Evolutionary conservation across 2,113 vertebrate genomes (phyloP), one percentile per base, ranked within the genome.

Genomic region (Chroicocephalus ridibundus): DNA sequence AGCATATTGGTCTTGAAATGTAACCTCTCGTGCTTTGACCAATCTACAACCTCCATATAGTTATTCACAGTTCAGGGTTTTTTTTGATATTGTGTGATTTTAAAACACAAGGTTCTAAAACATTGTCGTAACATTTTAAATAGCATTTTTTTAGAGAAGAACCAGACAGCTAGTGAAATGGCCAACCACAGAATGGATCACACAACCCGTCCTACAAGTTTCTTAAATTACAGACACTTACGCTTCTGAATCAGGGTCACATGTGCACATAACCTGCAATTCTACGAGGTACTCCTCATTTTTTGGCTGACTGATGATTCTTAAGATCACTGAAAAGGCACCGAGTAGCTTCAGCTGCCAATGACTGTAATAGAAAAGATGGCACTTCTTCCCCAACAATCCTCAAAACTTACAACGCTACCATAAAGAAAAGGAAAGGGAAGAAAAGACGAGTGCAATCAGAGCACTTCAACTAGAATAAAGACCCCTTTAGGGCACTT

Each of bases 161-260:
- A 74, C 13, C 32, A 60, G n/a, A 26, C 71, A 79, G 51, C 25
- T 55, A 55, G 47, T 15, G 81, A 71, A 38, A 84, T 71, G 61
- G 81, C 47, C 77, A 90, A 60, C 18, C 65, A 82, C 49, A 38
- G 36, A 55, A 88, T 5, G 27, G 61, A 87, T 79, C 70, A 65
- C 86, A 76, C 77, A 96, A 94, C 93, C 66, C 66, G 82, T 71
- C 86, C 81, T 80, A 47, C 84, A 86, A 80, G 78, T 77, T 93
- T 91, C 74, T 90, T 85, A 91, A 95, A 85, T 87, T 89, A 93
- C 66, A 91, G 61, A 82, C 57, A 91, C 55, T 71, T 62, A 66
- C 38, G 75, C 27, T 87, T 75, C 57, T 91, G 65, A 91, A 87
- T 58, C 68, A 69, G 70, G 66, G 91, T 87, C 61, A 66, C 42